These are phyloP conservation scores for Datnioides undecimradiatus DNA, from an alignment of 2,113 vertebrate species.

Conservation along the genomic window DNA sequence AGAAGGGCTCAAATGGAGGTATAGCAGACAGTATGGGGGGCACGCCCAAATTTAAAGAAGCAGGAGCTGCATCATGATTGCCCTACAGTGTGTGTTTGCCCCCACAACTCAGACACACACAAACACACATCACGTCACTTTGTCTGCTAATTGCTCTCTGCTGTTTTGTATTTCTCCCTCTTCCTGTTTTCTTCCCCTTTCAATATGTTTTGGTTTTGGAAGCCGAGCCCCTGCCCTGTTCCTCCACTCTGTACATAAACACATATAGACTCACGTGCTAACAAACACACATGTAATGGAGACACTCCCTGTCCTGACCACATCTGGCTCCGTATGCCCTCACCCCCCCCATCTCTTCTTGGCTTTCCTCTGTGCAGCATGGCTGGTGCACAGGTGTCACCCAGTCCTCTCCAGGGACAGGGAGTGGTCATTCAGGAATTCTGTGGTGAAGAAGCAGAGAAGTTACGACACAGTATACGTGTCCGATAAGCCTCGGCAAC, in stretches of 20 bases:
- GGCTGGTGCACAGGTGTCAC: slow-evolving; percentile 72
- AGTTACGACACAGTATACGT: slow-evolving; percentile 13
- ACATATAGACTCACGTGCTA: slow-evolving; percentile 36
- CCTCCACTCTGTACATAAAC: slow-evolving; percentile 39
- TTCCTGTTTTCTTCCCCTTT: slow-evolving; percentile 79
- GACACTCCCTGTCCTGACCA: slow-evolving; percentile 33
- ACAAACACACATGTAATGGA: slow-evolving; percentile 25
- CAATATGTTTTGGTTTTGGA: slow-evolving; percentile 64
- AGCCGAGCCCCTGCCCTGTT: slow-evolving; percentile 31
- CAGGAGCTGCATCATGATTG: slow-evolving; percentile 39
- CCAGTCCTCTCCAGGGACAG: slow-evolving; percentile 36
- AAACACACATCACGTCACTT: slow-evolving; percentile 69
- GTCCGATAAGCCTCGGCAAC: slow-evolving; percentile 15
- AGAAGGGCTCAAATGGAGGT: slow-evolving; percentile 56
- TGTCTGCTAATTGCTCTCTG: slow-evolving; percentile 75
- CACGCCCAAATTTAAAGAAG: slow-evolving; percentile 63
- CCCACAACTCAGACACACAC: slow-evolving; percentile 5
- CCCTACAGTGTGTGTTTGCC: slow-evolving; percentile 12
- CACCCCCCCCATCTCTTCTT: background rate
- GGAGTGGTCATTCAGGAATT: slow-evolving; percentile 34
- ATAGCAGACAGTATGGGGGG: slow-evolving; percentile 46
- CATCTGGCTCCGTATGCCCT: slow-evolving; percentile 50
- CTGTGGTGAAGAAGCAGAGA: slow-evolving; percentile 10
- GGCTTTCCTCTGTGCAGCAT: background rate
- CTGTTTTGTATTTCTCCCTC: slow-evolving; percentile 77